phyloP scores from a whole-genome alignment of 1,140 invertebrate species.

The Cecropterus lyciades region DNA sequence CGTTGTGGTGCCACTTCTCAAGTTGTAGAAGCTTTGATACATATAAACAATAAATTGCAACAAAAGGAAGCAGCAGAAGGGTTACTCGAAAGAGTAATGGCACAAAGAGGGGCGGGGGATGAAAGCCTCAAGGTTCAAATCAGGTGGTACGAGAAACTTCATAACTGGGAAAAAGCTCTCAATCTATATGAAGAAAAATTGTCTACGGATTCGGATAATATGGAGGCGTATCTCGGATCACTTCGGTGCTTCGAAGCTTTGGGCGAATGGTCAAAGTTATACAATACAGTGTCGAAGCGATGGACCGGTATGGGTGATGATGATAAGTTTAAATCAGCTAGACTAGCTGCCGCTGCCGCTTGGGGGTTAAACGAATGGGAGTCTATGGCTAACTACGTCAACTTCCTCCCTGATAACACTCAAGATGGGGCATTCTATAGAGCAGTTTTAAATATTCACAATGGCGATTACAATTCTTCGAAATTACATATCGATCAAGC shows the following conservation, averaged over 20 bases:
- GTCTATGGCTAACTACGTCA: constrained; percentile 95
- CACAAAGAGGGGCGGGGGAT: constrained; percentile 88
- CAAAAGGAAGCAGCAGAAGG: constrained; percentile 98
- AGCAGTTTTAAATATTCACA: constrained; percentile 96
- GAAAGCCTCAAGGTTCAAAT: constrained; percentile 93
- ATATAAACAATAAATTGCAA: constrained; percentile 99
- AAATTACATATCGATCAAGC: constrained; percentile 94
- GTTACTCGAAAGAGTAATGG: constrained; percentile 95
- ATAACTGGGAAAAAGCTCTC: constrained; percentile 99
- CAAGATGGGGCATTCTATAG: constrained; percentile 98
- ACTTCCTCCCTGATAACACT: constrained; percentile 93
- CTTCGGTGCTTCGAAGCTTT: constrained; percentile 99
- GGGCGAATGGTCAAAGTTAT: constrained; percentile 97
- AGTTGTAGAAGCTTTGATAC: constrained; percentile 96
- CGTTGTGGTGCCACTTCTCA: constrained; percentile 87
- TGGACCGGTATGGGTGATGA: constrained; percentile 90
- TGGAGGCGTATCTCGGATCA: constrained; percentile 94
- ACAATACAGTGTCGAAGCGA: constrained; percentile 89
- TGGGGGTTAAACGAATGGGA: constrained; percentile 98
- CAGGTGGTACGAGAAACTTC: constrained; percentile 99
- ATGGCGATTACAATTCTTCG: constrained; percentile 90
- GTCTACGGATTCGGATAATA: constrained; percentile 86
- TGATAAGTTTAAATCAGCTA: constrained; percentile 92
- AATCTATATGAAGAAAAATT: constrained; percentile 92
- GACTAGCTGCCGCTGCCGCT: constrained; percentile 96